Evolutionary conservation across 2,113 vertebrate species (phyloP), one percentile per base, ranked within the genome.

Genomic region (Antechinus stuartii): DNA sequence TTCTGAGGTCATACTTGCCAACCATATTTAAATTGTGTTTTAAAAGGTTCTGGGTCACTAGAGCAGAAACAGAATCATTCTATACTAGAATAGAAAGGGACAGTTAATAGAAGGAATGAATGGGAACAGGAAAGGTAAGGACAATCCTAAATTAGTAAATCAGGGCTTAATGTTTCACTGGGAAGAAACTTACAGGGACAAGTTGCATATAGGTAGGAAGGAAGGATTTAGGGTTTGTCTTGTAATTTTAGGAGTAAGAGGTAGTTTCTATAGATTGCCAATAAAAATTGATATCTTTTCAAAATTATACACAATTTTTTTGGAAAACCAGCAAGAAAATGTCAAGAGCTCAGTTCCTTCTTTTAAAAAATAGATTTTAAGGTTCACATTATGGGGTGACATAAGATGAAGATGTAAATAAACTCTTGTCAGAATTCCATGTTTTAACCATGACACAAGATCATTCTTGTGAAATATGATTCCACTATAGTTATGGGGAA

Each of bases 31-130:
- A 95, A 76, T 92, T 93, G 27, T 94, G 30, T 76, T 92, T 49
- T 54, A 47, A 95, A 91, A 95, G 8, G 2, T 94, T 96, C n/a
- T 93, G 49, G 90, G 90, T 95, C 93, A 93, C 35, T 93, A 56
- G 68, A 93, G 25, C 47, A 93, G 7, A n/a, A 91, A 55, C 3
- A 91, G 19, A 26, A 24, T 0, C 61, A 89, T 49, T 92, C 94
- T 90, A 8, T 61, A 93, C 27, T 30, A 95, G 24, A 91, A 90
- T 93, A 91, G 84, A 27, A 91, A 96, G 30, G 24, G 4, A 25
- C 35, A 90, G 6, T 57, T 92, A 91, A 89, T 53, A 30, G 22
- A 94, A 76, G 47, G 5, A 91, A 90, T 84, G 46, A 19, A 35
- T 91, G 96, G 94, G 95, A 42, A 55, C 50, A 96, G 56, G 94